Evolutionary conservation across 2,888 invertebrate genomes (phyloP).

Genomic region (Lathronympha strigana): DNA sequence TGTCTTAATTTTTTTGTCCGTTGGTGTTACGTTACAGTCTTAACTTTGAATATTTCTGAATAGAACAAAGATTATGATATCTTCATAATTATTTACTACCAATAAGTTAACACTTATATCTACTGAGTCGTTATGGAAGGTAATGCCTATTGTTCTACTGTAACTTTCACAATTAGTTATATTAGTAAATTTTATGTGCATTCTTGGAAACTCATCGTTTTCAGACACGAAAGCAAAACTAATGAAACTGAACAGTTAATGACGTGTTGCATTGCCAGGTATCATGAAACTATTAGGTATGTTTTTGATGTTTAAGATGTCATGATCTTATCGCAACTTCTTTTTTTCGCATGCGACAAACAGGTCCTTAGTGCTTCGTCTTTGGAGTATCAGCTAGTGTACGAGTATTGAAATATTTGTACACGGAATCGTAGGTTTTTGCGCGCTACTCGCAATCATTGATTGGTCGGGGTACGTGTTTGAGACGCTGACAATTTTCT

Average conservation of each 20-base stretch:
- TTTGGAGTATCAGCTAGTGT: constrained; percentile 3
- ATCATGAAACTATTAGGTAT: not conserved
- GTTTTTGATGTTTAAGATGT: no score
- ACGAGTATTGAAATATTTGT: constrained; percentile 24
- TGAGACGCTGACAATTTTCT: constrained; percentile 30
- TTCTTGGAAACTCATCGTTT: not conserved
- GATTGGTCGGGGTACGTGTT: constrained; percentile 38
- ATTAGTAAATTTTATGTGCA: not conserved
- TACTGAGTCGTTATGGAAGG: not conserved
- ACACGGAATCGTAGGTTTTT: constrained; percentile 29
- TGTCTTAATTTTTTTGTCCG: no score
- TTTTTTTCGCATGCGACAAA: no score
- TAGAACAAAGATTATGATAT: no score
- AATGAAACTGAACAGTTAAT: not conserved
- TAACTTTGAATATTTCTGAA: no score
- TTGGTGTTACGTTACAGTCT: no score
- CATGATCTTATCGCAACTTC: no score
- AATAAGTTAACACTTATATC: no score
- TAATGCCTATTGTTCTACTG: not conserved
- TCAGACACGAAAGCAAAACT: not conserved
- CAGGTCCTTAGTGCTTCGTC: not conserved
- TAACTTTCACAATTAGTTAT: not conserved
- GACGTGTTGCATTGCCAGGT: not conserved
- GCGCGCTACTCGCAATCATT: constrained; percentile 5
- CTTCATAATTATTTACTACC: no score